These are phyloP conservation scores for Panopea generosa DNA, from an alignment of 2,888 invertebrate species.

Conservation along the genomic window DNA sequence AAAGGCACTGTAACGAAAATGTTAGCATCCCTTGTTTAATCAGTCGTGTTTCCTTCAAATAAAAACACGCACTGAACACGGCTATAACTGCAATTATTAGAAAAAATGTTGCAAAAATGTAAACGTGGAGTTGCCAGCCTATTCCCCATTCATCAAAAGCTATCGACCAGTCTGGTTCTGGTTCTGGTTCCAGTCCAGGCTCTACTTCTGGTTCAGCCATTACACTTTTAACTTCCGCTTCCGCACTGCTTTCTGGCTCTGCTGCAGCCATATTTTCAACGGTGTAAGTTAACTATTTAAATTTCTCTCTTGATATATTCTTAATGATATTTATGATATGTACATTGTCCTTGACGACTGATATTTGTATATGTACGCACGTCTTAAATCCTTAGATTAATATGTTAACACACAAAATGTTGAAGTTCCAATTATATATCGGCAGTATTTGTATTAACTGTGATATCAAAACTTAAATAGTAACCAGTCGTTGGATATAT, in stretches of 20 bases:
- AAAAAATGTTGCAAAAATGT: conserved; percentile 62
- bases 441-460: no score
- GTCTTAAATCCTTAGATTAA: no score
- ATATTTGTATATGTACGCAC: no score
- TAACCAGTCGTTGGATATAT: no score
- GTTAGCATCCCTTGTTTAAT: conserved; percentile 61
- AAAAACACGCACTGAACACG: conserved; percentile 46
- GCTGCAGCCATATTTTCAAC: background rate
- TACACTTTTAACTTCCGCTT: conserved; percentile 42
- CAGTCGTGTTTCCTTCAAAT: conserved; percentile 37
- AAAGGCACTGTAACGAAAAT: conserved; percentile 66
- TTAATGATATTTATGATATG: no score
- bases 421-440: no score
- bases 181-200: conserved; percentile 68
- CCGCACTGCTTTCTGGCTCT: conserved; percentile 34
- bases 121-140: conserved; percentile 76
- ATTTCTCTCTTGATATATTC: no score
- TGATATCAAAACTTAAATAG: no score
- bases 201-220: conserved; percentile 24
- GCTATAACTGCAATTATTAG: conserved; percentile 48
- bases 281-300: no score
- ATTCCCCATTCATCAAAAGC: conserved; percentile 67
- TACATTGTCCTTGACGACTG: no score
- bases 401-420: no score
- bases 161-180: conserved; percentile 71